Evolutionary conservation across 2,113 vertebrate genomes (phyloP), one percentile per base, ranked within the genome.

Genomic region (Podarcis muralis): DNA sequence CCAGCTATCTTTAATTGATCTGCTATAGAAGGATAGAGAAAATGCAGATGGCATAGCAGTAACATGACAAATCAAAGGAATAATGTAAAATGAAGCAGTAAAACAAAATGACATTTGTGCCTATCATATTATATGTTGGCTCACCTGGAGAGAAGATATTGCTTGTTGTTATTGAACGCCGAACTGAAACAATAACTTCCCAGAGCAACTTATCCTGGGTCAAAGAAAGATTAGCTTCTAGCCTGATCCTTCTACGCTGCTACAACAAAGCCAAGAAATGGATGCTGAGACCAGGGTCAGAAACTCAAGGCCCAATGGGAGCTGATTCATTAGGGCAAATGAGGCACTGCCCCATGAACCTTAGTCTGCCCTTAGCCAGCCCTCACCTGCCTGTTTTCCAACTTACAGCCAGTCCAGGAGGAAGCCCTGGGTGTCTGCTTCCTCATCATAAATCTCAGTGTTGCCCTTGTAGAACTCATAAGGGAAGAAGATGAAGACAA

Each of bases 1-100:
- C 87, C 4, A 5, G 92, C 94, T 96, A 95, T 96, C 94, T 96
- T 95, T 96, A 95, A 95, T 95, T 96, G 91, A 96, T 96, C 92
- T 96, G 43, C 78, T 90, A 86, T 91, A 83, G 93, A 94, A 95
- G 91, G 85, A 94, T 71, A 94, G 48, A 77, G 62, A 20, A 91
- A 92, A 87, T 93, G 77, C 78, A 91, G 91, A 90, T 91, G 89
- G 90, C 93, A 88, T 89, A 95, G 43, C 48, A 91, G n/a, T 86
- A 76, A 62, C 23, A 82, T 91, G 91, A 80, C 30, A 93, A 94
- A 90, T 95, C 62, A 93, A 93, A 94, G 86, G 86, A 91, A 77
- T 85, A 76, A 68, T 76, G 59, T 72, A 93, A 94, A 93, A 91
- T 87, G 90, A 90, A 75, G 85, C 16, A 88, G 48, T 66, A 86